Percentiles rank a stretch among this genome's conserved stretches.
phyloP scores from a whole-genome alignment of 1,140 invertebrate genomes.

The Penaeus chinensis region DNA sequence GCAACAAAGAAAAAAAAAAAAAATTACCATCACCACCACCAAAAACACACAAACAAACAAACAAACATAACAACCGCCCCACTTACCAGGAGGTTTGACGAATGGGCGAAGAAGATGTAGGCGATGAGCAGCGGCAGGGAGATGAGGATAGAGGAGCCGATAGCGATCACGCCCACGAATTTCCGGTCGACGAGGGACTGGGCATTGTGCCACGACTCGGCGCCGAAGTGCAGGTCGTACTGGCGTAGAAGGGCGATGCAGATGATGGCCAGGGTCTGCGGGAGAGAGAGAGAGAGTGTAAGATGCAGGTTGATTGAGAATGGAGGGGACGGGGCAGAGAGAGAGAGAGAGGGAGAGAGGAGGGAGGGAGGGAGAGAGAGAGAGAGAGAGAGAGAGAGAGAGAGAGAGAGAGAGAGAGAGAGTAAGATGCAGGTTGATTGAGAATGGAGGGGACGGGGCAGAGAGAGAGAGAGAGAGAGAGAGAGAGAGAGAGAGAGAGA shows the following conservation, averaged over 20 bases:
- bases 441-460: too few species aligned
- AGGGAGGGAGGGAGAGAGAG: too few species aligned
- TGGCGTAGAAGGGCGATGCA: slow-evolving; percentile 52
- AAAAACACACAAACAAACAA: too few species aligned
- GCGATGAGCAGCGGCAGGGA: slow-evolving; percentile 54
- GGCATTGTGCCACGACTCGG: neutral
- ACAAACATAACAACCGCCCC: too few species aligned
- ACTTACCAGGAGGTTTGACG: slow-evolving; percentile 58
- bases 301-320: neutral
- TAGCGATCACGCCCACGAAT: slow-evolving; percentile 55
- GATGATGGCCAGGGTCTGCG: slow-evolving; percentile 52
- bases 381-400: too few species aligned
- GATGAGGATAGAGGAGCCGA: slow-evolving; percentile 55
- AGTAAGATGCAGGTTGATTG: too few species aligned
- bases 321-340: neutral
- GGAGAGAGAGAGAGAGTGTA: neutral
- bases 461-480: too few species aligned
- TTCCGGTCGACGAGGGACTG: slow-evolving; percentile 29
- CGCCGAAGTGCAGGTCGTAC: slow-evolving; percentile 51
- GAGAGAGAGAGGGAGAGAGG: neutral
- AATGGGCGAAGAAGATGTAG: slow-evolving; percentile 58
- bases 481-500: too few species aligned
- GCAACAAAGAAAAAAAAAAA: too few species aligned
- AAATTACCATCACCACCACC: too few species aligned
- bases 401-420: too few species aligned